phyloP scores from a whole-genome alignment of 1,140 invertebrate species.

The Campodea augens region DNA sequence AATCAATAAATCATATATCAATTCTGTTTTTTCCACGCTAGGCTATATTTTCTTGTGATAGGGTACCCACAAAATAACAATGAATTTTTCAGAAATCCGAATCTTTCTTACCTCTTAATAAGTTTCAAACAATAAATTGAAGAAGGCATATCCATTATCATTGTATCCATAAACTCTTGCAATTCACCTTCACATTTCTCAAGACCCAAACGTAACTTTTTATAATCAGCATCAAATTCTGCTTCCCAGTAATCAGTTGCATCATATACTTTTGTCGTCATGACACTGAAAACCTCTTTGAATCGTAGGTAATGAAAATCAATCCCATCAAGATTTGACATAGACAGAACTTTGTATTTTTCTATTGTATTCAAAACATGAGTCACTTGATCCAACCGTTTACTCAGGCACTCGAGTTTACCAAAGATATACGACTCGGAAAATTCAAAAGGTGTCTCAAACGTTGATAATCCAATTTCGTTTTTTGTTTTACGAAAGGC shows the following conservation, averaged over 20 bases:
- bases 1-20: background rate
- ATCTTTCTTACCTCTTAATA: constrained; percentile 9
- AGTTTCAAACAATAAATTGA: constrained; percentile 5
- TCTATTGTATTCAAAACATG: constrained; percentile 46
- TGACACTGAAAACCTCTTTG: constrained; percentile 39
- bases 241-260: constrained; percentile 50
- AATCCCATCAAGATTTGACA: constrained; percentile 52
- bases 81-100: background rate
- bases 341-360: constrained; percentile 46
- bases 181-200: constrained; percentile 45
- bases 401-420: constrained; percentile 61
- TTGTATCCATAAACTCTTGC: constrained; percentile 34
- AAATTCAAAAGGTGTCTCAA: constrained; percentile 53
- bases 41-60: background rate
- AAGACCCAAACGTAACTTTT: constrained; percentile 47
- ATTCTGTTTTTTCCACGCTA: background rate
- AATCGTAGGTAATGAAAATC: constrained; percentile 46
- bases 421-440: constrained; percentile 77
- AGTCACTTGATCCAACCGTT: constrained; percentile 43
- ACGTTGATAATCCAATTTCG: constrained; percentile 34
- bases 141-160: constrained; percentile 25
- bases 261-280: constrained; percentile 52
- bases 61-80: background rate
- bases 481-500: constrained; percentile 41
- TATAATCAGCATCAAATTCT: constrained; percentile 55